phyloP scores from a whole-genome alignment of 1,140 invertebrate genomes.

The Cydia amplana region DNA sequence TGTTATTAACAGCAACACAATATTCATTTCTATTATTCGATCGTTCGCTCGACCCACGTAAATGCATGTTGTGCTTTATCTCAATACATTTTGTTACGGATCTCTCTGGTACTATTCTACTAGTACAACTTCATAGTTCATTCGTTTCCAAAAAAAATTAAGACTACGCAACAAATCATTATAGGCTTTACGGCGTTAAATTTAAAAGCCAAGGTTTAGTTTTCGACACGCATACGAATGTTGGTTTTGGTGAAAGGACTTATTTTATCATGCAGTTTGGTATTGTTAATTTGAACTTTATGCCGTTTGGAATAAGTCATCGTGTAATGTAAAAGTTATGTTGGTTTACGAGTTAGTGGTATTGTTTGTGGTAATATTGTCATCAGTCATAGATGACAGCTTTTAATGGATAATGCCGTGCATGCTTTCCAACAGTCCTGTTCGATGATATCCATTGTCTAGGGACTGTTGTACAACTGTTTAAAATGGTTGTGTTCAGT shows the following conservation, averaged over 20 bases:
- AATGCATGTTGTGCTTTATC: slow-evolving; percentile 57
- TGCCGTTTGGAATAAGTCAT: background rate
- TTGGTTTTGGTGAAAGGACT: background rate
- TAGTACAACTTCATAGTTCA: slow-evolving; percentile 55
- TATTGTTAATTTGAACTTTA: background rate
- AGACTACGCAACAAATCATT: background rate
- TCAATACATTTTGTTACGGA: slow-evolving; percentile 55
- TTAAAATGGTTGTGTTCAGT: background rate
- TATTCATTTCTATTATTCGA: slow-evolving; percentile 54
- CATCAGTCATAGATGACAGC: slow-evolving; percentile 57
- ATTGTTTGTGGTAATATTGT: slow-evolving; percentile 55
- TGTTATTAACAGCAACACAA: slow-evolving; percentile 32
- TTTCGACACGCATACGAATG: background rate
- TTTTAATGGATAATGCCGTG: slow-evolving; percentile 51
- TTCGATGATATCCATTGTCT: slow-evolving; percentile 17
- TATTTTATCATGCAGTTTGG: background rate
- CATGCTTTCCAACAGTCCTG: background rate
- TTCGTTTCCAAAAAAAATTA: slow-evolving; percentile 37
- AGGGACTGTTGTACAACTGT: background rate
- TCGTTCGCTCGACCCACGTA: slow-evolving; percentile 55
- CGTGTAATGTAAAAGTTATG: background rate
- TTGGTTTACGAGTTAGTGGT: slow-evolving; percentile 39
- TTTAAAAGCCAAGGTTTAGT: background rate
- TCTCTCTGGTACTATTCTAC: slow-evolving; percentile 45
- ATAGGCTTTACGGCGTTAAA: background rate